Evolutionary conservation across 2,888 invertebrate genomes (phyloP), one percentile per base, ranked within the genome.

Genomic region (Clistopyga incitator): DNA sequence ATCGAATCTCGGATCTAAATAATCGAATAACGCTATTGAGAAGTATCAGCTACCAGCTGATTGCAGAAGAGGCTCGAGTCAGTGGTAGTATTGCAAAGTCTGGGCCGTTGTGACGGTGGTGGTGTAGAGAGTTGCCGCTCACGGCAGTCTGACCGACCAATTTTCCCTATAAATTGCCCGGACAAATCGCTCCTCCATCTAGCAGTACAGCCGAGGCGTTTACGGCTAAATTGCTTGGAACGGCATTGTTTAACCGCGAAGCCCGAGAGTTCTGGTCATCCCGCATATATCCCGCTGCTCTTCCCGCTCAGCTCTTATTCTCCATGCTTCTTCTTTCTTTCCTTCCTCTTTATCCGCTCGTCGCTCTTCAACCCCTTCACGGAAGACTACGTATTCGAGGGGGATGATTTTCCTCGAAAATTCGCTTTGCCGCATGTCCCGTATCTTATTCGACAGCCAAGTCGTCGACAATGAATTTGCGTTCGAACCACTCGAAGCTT

Each of bases 111-210:
- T 23, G 68, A 52, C 50, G 70, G 56, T 23, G 38, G 38, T 59
- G 38, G 38, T 59, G 38, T 50, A 71, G 75, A 71, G 79, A 76
- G 71, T 45, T 74, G 70, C 61, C 64, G 42, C 47, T 29, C 67
- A 75, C 83, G 76, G 84, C 78, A 70, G 85, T 84, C 81, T 92
- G 90, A 90, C 91, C 92, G 90, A 89, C 87, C 92, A 90, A 92
- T 93, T 92, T 92, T 92, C 92, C 88, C 86, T 91, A 92, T 92
- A 92, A 93, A 93, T 93, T 92, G 90, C 89, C 90, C 92, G 92
- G 81, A 88, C 88, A 91, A 92, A 93, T 93, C 91, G 92, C 89
- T 78, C 86, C 56, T 72, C 74, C 74, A 70, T 50, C 70, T 50
- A 71, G 25, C 75, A 75, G 65, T 70, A 71, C 64, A 75, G 71